Evolutionary conservation across 2,797 vertebrate genomes (phyloP).

Genomic region (Anguilla pacifica): DNA sequence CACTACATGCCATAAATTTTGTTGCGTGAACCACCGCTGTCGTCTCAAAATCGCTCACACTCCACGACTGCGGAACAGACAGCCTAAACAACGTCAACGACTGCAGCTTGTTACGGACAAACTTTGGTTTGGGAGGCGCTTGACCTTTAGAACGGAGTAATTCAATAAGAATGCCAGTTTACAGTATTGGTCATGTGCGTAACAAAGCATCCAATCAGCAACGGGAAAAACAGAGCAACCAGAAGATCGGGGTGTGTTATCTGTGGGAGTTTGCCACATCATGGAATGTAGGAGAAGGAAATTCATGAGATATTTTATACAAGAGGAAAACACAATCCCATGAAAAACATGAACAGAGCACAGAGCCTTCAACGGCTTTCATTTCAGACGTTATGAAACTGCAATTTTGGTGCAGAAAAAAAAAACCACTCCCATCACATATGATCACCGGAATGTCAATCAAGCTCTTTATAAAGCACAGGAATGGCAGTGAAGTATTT

Average conservation of each 20-base stretch:
- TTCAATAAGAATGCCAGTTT: not conserved
- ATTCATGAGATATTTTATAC: not conserved
- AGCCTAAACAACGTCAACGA: not conserved
- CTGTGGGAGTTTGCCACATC: not conserved
- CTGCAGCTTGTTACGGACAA: not conserved
- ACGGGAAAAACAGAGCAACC: not conserved
- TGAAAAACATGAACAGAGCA: not conserved
- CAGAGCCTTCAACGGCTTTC: not conserved
- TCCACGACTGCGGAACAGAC: not conserved
- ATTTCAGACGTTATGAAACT: not conserved
- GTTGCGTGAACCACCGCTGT: not conserved
- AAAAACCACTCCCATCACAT: not conserved
- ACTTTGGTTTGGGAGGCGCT: not conserved
- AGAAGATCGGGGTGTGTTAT: not conserved
- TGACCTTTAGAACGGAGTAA: slow-evolving; percentile 1
- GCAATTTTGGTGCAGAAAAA: not conserved
- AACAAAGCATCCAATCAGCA: not conserved
- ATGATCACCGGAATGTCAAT: not conserved
- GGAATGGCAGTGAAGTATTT: not conserved
- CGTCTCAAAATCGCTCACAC: not conserved
- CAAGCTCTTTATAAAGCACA: not conserved
- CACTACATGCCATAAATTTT: not conserved
- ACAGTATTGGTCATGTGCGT: not conserved
- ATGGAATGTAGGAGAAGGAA: not conserved
- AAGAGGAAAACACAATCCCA: not conserved